Base-by-base conservation (phyloP, 2,113 vertebrate species). In the Burhinus oedicnemus region DNA sequence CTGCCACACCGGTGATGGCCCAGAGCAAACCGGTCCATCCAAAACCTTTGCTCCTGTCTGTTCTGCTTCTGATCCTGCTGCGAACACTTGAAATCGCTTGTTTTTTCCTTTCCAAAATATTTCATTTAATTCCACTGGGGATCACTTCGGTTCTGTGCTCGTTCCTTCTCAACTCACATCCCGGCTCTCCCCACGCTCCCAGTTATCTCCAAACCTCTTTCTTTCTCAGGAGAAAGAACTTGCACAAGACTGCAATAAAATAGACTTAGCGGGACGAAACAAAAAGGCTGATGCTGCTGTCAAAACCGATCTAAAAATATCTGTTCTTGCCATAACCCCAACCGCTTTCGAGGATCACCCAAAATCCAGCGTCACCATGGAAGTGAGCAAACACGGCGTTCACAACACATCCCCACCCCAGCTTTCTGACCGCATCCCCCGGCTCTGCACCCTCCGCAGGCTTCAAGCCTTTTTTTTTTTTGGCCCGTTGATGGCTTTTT, bases 301-400 rank as follows among this genome's bases (percentile, higher is more conserved):
- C 83, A 47, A 40, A 86, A 34, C 16, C 12, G 16, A 57, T 9
- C 54, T 70, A 18, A 83, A 86, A 58, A 34, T 49, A 29, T 1
- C n/a, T 57, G 9, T 29, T 65, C 30, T 49, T 70, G 79, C 55
- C 47, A 44, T 9, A 84, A 60, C 9, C 29, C 40, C 6, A n/a
- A 0, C 0, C 0, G 2, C 34, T 61, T 80, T 57, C 68, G 8
- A 86, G 83, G 68, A 90, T 66, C 79, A 22, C 61, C n/a, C 3
- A 0, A 66, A 87, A 66, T 14, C 17, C 87, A 62, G 95, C 36
- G 27, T 4, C 47, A 22, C 58, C 8, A 0, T 4, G 55, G 58
- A 44, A 30, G 14, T 3, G 11, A 90, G 52, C 54, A 49, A 66
- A 61, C 23, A 3, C 0, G 2, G 45, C 6, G 54, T 3, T 60